Evolutionary conservation across 1,140 invertebrate genomes (phyloP), one percentile per base, ranked within the genome.

Genomic region (Bombus vancouverensis): DNA sequence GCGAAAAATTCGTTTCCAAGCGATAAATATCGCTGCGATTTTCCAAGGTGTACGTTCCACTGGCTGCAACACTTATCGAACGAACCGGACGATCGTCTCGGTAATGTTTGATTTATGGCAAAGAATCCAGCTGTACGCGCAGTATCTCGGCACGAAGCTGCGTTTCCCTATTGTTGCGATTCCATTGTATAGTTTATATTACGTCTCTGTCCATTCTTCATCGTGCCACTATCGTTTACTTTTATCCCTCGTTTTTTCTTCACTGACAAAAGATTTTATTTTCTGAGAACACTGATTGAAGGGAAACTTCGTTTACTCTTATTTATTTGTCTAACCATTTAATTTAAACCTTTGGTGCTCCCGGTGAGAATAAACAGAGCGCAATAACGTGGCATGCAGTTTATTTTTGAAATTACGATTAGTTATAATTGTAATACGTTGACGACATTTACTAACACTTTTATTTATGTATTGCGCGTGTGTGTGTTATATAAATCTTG

Each of bases 41-140:
- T 47, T 53, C 25, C 32, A 53, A 70, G 73, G 37, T 44, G 47
- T 65, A 70, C 53, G 74, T 65, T 83, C 28, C 34, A 18, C 18
- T 66, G 42, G 37, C 34, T 76, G 8, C 13, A 34, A 9, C 32
- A 42, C 18, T 76, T 53, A 65, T 78, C 72, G 59, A 32, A 28
- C 68, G 39, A 57, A 44, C 42, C n/a, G n/a, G 37, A 12, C 15
- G 85, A 72, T 81, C 57, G 76, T 81, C 87, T 65, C 66, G 81
- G 76, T 85, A 81, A 85, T 88, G 82, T 22, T 47, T 89, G 86
- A 89, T 89, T 89, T 88, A 89, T 74, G 32, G 34, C 39, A 9
- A 28, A 59, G 57, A 65, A 37, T 80, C 59, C 39, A n/a, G 25
- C 28, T 42, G 78, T 70, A 79, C 84, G 62, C 65, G 28, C n/a